Evolutionary conservation across 2,888 invertebrate genomes (phyloP).

Genomic region (Salpingus planirostris): DNA sequence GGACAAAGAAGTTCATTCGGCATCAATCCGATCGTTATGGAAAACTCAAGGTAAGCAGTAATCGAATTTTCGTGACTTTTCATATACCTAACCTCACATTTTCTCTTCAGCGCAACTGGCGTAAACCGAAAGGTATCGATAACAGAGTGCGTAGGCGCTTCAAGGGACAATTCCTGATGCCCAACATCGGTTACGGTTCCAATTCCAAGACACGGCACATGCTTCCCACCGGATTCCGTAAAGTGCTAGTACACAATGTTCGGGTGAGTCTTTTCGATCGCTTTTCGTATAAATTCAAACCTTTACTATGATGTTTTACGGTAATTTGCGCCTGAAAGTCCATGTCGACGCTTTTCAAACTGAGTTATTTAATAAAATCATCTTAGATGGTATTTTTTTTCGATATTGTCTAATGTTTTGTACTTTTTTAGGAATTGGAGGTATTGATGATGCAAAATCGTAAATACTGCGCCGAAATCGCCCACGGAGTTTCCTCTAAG

Average conservation of each 20-base stretch:
- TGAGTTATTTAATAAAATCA: too few species aligned
- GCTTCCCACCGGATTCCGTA: slow-evolving; percentile 95
- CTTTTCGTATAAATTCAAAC: not conserved
- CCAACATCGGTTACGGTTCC: slow-evolving; percentile 98
- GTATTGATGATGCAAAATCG: slow-evolving; percentile 99
- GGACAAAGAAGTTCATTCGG: slow-evolving; percentile 95
- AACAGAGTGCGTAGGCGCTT: slow-evolving; percentile 98
- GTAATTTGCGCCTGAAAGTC: slow-evolving; percentile 42
- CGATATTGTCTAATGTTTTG: slow-evolving; percentile 1
- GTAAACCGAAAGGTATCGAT: slow-evolving; percentile 99
- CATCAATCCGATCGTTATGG: slow-evolving; percentile 98
- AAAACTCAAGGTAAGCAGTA: slow-evolving; percentile 70
- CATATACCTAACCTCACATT: slow-evolving; percentile 3
- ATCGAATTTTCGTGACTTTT: not conserved
- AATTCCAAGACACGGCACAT: slow-evolving; percentile 91
- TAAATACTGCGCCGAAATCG: slow-evolving; percentile 95
- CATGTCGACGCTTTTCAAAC: slow-evolving; percentile 30
- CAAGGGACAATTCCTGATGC: slow-evolving; percentile 99
- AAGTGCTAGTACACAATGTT: slow-evolving; percentile 85
- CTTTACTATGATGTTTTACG: slow-evolving; percentile 34
- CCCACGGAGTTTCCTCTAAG: slow-evolving; percentile 95
- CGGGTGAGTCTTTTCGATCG: slow-evolving; percentile 47
- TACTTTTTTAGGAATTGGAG: slow-evolving; percentile 71
- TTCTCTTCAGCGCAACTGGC: slow-evolving; percentile 78
- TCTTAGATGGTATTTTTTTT: too few species aligned